phyloP scores from a whole-genome alignment of 2,888 invertebrate genomes.

The Microplitis manilae region DNA sequence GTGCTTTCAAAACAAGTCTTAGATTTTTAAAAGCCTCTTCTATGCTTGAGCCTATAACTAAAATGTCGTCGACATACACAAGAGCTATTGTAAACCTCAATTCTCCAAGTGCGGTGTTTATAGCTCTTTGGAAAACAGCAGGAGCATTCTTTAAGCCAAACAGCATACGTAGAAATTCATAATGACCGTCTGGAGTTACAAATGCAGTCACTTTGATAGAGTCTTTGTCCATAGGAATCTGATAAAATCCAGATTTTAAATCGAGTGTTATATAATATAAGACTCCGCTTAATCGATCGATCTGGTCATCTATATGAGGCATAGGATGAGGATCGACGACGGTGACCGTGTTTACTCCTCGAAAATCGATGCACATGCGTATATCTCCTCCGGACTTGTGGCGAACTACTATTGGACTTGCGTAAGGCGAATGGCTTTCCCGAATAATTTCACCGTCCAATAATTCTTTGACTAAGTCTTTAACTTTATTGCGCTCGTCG shows the following conservation, averaged over 20 bases:
- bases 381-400: conserved; percentile 49
- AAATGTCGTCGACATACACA: conserved; percentile 55
- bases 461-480: conserved; percentile 42
- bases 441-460: conserved; percentile 47
- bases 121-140: conserved; percentile 38
- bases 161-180: conserved; percentile 7
- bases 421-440: conserved; percentile 33
- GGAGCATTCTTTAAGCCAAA: conserved; percentile 40
- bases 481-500: conserved; percentile 47
- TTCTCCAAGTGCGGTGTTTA: background rate
- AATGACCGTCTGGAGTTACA: conserved; percentile 36
- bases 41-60: conserved; percentile 49
- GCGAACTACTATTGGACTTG: conserved; percentile 51
- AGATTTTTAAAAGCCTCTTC: conserved; percentile 49
- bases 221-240: conserved; percentile 59
- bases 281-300: conserved; percentile 53
- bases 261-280: conserved; percentile 59
- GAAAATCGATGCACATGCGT: conserved; percentile 55
- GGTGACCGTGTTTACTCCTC: conserved; percentile 58
- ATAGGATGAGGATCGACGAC: conserved; percentile 61
- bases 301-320: conserved; percentile 65
- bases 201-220: conserved; percentile 62
- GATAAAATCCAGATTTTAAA: conserved; percentile 59
- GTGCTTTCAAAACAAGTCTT: conserved; percentile 47
- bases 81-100: conserved; percentile 42